Conservation (phyloP, 2,797 vertebrate species). For the Cossypha niveicapilla region DNA sequence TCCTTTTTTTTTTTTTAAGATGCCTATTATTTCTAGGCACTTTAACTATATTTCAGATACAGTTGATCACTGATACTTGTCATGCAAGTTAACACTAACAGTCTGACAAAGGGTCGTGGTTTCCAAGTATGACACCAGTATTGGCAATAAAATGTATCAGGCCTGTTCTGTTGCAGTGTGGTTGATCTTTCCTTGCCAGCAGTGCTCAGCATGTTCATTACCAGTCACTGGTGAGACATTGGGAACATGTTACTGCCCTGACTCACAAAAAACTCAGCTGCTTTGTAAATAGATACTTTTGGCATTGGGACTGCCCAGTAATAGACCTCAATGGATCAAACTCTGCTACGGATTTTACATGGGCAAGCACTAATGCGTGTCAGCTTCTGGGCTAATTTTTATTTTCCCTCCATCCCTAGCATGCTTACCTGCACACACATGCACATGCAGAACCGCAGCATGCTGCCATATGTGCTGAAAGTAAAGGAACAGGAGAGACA, state of each 20-base stretch:
- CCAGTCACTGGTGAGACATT: background rate
- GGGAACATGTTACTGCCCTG: background rate
- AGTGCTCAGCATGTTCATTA: background rate
- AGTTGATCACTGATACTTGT: slow-evolving; percentile 66
- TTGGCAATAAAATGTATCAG: slow-evolving; percentile 69
- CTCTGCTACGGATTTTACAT: background rate
- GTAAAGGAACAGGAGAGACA: background rate
- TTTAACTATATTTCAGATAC: slow-evolving; percentile 72
- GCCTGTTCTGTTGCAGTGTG: background rate
- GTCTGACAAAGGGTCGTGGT: slow-evolving; percentile 58
- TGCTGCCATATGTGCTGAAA: background rate
- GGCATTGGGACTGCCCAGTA: background rate
- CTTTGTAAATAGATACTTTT: background rate
- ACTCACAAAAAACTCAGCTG: background rate
- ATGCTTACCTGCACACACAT: background rate
- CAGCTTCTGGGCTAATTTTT: background rate
- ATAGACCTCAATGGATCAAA: background rate
- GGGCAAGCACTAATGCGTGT: background rate
- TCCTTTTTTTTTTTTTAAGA: slow-evolving; percentile 9
- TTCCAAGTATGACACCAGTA: slow-evolving; percentile 48
- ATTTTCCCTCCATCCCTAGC: background rate
- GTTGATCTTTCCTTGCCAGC: background rate
- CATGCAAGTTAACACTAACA: slow-evolving; percentile 67
- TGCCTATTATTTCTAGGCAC: slow-evolving; percentile 73
- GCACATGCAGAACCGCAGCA: accelerated